These are phyloP conservation scores for Priocnemis perturbator DNA, from an alignment of 2,888 invertebrate species.

Conservation along the genomic window DNA sequence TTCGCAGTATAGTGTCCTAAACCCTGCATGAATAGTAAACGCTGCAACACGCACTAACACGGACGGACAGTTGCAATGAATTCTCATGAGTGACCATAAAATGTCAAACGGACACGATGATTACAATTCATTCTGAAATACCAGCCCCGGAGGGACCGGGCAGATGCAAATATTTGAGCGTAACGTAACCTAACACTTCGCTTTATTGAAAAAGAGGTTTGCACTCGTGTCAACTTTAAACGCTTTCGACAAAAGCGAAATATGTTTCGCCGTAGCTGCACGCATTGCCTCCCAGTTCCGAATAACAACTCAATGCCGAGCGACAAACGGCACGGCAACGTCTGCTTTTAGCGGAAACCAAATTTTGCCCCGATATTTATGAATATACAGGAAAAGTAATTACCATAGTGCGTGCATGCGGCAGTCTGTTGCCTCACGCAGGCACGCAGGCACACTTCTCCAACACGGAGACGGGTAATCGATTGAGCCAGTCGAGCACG, in stretches of 20 bases:
- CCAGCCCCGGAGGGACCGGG: not conserved
- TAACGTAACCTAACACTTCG: slow-evolving; percentile 1
- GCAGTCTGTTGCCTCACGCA: too few relatives aligned
- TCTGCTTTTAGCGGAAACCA: slow-evolving; percentile 4
- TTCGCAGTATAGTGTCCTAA: too few relatives aligned
- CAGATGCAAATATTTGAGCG: not conserved
- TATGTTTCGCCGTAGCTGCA: not conserved
- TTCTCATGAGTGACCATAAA: not conserved
- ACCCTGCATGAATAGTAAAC: too few relatives aligned
- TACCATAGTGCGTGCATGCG: too few relatives aligned
- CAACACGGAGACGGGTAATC: too few relatives aligned
- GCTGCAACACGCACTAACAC: too few relatives aligned
- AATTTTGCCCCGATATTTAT: not conserved
- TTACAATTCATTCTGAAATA: slow-evolving; percentile 6
- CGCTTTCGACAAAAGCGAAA: slow-evolving; percentile 1
- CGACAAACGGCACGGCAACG: not conserved
- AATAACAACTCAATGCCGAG: slow-evolving; percentile 1
- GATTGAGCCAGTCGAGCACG: too few relatives aligned
- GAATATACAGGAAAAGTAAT: too few relatives aligned
- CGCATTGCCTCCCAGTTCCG: not conserved
- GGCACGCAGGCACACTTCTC: too few relatives aligned
- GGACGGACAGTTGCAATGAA: too few relatives aligned
- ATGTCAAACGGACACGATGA: not conserved
- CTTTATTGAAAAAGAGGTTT: slow-evolving; percentile 3
- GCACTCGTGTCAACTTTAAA: slow-evolving; percentile 1